Conservation (phyloP, 2,113 vertebrate species). For the Siphamia tubifer region DNA sequence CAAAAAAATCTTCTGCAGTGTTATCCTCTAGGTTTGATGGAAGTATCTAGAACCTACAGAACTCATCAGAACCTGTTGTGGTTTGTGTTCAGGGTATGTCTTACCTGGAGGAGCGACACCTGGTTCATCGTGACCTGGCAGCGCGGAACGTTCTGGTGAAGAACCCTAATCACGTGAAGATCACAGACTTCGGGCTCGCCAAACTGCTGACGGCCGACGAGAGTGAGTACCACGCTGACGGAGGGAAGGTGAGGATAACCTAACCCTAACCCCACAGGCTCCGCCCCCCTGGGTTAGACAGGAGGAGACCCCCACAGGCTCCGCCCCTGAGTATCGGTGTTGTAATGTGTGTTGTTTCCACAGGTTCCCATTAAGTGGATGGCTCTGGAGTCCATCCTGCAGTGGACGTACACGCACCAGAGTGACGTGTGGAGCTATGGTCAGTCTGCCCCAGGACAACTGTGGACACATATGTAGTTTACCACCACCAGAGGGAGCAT, state of each 20-base stretch:
- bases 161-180: conserved; percentile 91
- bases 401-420: conserved; percentile 94
- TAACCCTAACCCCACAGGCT: no score
- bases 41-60: no score
- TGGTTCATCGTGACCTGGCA: conserved; percentile 96
- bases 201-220: conserved; percentile 89
- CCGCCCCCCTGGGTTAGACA: no score
- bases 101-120: conserved; percentile 91
- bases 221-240: conserved; percentile 92
- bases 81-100: conserved; percentile 87
- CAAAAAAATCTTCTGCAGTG: no score
- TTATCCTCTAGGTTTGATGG: no score
- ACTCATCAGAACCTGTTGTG: no score
- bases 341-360: neutral
- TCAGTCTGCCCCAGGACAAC: no score
- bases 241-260: conserved; percentile 84
- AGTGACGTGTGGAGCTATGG: conserved; percentile 98
- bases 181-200: conserved; percentile 94
- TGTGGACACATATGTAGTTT: no score
- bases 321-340: no score
- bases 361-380: conserved; percentile 99
- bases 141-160: conserved; percentile 95
- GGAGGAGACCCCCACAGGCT: no score
- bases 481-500: no score
- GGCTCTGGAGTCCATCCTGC: conserved; percentile 94